These are phyloP conservation scores for Tillus elongatus DNA, from an alignment of 2,888 invertebrate species.

Conservation along the genomic window DNA sequence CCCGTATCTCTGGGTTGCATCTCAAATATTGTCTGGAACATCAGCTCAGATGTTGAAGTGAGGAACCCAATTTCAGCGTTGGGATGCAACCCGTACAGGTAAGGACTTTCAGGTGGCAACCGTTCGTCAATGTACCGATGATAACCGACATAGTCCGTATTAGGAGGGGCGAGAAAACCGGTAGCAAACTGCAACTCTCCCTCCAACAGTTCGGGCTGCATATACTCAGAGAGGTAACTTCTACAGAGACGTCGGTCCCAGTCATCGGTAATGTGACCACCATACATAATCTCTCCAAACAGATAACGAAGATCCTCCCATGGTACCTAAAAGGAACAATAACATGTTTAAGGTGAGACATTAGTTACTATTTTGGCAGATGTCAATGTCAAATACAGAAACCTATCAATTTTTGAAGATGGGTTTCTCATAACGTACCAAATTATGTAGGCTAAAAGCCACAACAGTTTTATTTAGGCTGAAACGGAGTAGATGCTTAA, in stretches of 20 bases:
- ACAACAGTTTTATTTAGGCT: no score
- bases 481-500: no score
- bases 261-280: conserved; percentile 94
- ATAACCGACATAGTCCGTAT: conserved; percentile 78
- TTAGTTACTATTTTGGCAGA: no score
- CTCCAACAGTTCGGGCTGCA: conserved; percentile 80
- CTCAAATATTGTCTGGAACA: conserved; percentile 79
- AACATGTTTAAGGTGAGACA: not conserved
- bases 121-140: conserved; percentile 81
- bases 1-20: conserved; percentile 81
- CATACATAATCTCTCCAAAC: conserved; percentile 97
- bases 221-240: conserved; percentile 77
- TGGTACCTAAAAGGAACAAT: conserved; percentile 50
- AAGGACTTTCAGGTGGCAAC: conserved; percentile 80
- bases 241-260: conserved; percentile 86
- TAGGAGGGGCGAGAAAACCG: conserved; percentile 81
- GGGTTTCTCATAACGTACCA: no score
- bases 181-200: conserved; percentile 75
- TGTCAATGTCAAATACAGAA: no score
- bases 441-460: no score
- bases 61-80: conserved; percentile 93
- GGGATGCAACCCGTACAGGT: conserved; percentile 85
- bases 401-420: no score
- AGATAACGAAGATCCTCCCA: conserved; percentile 92
- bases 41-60: conserved; percentile 72